Conservation (phyloP, 2,888 invertebrate genomes). For the Clistopyga incitator region DNA sequence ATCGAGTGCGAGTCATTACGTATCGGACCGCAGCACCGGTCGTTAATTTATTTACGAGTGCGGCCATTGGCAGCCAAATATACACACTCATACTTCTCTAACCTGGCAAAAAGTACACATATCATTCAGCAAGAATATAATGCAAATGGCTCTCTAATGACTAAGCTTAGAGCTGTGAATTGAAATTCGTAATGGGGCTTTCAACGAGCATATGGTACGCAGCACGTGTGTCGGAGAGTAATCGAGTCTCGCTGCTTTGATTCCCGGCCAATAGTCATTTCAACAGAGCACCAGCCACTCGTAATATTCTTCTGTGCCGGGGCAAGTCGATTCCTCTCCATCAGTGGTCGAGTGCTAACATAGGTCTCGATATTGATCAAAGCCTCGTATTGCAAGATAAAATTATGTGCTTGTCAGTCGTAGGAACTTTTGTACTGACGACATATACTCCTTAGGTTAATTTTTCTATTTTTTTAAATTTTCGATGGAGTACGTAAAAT, state of each 20-base stretch:
- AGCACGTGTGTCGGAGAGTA: constrained; percentile 13
- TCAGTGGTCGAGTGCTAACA: constrained; percentile 17
- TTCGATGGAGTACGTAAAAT: too few species aligned
- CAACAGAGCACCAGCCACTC: constrained; percentile 25
- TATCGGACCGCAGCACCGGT: constrained; percentile 9
- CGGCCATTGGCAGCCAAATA: neutral
- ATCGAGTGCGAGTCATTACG: constrained; percentile 55
- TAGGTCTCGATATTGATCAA: constrained; percentile 25
- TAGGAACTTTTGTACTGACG: neutral
- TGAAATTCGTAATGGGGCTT: constrained; percentile 22
- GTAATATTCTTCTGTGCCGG: constrained; percentile 25
- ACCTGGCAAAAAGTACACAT: neutral
- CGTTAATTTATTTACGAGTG: constrained; percentile 49
- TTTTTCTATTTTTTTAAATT: too few species aligned
- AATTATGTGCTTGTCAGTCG: neutral
- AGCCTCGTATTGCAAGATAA: neutral
- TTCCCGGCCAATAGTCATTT: constrained; percentile 43
- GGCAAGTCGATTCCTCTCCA: constrained; percentile 20
- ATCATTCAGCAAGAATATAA: neutral
- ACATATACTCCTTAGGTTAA: too few species aligned
- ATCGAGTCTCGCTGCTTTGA: constrained; percentile 43
- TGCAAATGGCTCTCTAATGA: neutral
- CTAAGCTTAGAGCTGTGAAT: constrained; percentile 17
- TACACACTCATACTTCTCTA: neutral
- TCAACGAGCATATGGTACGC: constrained; percentile 10